Conservation (phyloP, 2,113 vertebrate genomes). For the Calyptommatus sinebrachiatus region DNA sequence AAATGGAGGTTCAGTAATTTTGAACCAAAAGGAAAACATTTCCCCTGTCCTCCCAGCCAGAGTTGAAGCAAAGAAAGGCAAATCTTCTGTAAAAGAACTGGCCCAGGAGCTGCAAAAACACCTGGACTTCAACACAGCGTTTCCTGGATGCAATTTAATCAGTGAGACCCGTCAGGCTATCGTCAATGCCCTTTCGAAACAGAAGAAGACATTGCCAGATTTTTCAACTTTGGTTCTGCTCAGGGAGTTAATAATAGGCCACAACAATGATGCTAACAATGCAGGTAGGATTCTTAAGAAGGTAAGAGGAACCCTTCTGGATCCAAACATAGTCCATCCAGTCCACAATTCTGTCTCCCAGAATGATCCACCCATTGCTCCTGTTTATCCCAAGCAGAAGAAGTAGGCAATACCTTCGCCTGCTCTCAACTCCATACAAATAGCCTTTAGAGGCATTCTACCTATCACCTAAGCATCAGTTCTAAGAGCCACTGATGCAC, state of each 20-base stretch:
- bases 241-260: neutral
- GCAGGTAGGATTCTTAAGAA: neutral
- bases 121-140: slow-evolving; percentile 57
- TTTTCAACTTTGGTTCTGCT: slow-evolving; percentile 54
- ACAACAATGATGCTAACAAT: neutral
- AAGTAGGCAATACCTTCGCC: no score
- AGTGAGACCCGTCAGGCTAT: slow-evolving; percentile 71
- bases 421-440: no score
- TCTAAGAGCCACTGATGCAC: no score
- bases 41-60: slow-evolving; percentile 2
- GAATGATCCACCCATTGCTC: no score
- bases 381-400: no score
- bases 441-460: no score
- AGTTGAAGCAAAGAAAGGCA: slow-evolving; percentile 10
- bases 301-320: no score
- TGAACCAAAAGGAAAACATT: slow-evolving; percentile 45
- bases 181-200: slow-evolving; percentile 60
- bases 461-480: no score
- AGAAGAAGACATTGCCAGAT: slow-evolving; percentile 70
- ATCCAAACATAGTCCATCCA: no score
- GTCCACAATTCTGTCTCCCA: no score
- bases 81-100: slow-evolving; percentile 47
- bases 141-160: slow-evolving; percentile 64
- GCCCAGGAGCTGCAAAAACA: slow-evolving; percentile 60
- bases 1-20: neutral